These are phyloP conservation scores for Tamias sibiricus DNA, from an alignment of 2,113 vertebrate genomes.

Conservation along the genomic window DNA sequence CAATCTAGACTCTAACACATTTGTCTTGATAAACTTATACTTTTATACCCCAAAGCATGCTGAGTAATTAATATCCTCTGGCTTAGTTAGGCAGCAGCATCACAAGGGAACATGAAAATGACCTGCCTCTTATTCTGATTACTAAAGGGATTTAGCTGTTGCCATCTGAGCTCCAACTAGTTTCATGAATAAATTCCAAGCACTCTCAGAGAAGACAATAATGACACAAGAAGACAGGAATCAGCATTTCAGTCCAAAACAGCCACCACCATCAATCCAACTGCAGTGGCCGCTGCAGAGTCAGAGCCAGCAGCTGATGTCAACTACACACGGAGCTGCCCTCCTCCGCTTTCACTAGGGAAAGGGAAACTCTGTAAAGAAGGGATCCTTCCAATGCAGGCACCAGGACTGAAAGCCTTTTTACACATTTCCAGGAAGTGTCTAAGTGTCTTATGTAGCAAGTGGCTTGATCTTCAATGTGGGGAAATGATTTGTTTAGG, in stretches of 20 bases:
- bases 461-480: not conserved
- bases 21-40: conserved; percentile 83
- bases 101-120: conserved; percentile 82
- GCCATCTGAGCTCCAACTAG: conserved; percentile 85
- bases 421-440: not conserved
- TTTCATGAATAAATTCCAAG: conserved; percentile 87
- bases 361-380: not conserved
- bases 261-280: conserved; percentile 15
- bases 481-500: not conserved
- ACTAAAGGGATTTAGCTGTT: conserved; percentile 85
- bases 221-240: conserved; percentile 63
- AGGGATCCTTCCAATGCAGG: not conserved
- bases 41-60: conserved; percentile 83
- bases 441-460: rapidly evolving
- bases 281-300: not conserved
- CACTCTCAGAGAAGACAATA: conserved; percentile 79
- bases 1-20: conserved; percentile 77
- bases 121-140: conserved; percentile 83
- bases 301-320: not conserved
- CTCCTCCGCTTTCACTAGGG: not conserved
- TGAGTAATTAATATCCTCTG: conserved; percentile 87
- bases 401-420: not conserved
- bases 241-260: conserved; percentile 19
- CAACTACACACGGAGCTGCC: conserved; percentile 4
- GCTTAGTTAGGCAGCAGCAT: conserved; percentile 80